phyloP scores from a whole-genome alignment of 2,113 vertebrate genomes.

The Indicator maculatus region DNA sequence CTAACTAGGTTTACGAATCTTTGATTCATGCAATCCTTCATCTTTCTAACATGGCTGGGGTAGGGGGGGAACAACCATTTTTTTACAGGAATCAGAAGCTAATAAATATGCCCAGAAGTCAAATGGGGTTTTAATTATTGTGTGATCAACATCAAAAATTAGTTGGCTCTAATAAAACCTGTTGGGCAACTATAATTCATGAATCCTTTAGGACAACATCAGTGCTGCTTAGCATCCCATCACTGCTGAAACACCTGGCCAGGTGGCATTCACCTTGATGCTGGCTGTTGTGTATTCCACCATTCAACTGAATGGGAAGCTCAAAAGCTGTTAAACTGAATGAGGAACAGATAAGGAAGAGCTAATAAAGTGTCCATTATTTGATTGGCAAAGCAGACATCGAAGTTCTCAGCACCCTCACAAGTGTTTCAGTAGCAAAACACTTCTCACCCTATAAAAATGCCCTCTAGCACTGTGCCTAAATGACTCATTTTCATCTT shows the following conservation, averaged over 20 bases:
- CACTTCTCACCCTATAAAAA: neutral
- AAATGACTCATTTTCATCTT: neutral
- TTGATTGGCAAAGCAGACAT: neutral
- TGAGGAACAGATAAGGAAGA: neutral
- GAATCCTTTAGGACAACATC: neutral
- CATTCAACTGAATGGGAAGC: neutral
- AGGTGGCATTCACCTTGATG: neutral
- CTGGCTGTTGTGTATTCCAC: neutral
- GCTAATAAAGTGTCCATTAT: neutral
- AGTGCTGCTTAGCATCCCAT: neutral
- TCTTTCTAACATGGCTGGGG: constrained; percentile 17
- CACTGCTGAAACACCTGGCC: neutral
- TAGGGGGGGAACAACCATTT: neutral
- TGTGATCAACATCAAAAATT: constrained; percentile 9
- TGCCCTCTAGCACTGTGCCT: neutral
- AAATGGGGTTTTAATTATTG: constrained; percentile 11
- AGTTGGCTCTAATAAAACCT: neutral
- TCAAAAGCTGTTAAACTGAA: neutral
- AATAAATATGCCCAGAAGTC: neutral
- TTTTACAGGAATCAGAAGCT: constrained; percentile 5
- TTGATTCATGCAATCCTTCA: constrained; percentile 63
- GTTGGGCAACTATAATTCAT: neutral
- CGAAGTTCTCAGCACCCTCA: too few species aligned
- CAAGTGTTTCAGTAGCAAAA: neutral
- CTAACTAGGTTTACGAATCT: constrained; percentile 70